Evolutionary conservation across 1,140 invertebrate genomes (phyloP), one percentile per base, ranked within the genome.

Genomic region (Eumeta japonica): DNA sequence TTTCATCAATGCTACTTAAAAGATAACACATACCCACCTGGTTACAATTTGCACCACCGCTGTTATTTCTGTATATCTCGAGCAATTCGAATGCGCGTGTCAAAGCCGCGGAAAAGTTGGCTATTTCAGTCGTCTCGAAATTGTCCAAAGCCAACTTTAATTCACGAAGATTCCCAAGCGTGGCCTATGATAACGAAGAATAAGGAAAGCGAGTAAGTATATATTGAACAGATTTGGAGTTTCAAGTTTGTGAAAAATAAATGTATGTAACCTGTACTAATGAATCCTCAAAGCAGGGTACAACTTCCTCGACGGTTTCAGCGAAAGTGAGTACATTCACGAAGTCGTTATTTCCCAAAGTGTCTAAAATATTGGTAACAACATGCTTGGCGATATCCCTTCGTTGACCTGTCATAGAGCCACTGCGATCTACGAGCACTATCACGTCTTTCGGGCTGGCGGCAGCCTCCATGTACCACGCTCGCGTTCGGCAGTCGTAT

Each of bases 291-390:
- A 95, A 97, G 72, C 94, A 97, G n/a, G 82, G 81, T 19, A 94
- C 88, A 16, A 93, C 80, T 63, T 87, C 81, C 47, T 82, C 81
- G 1, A 88, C 88, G 29, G 80, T 77, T 38, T 90, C 85, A 38
- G 84, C 84, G 76, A 93, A 93, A 28, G 85, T 87, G 62, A 97
- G 88, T 37, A 99, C 89, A 68, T 97, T 97, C 45, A 99, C 95
- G 76, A 93, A 98, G 74, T 99, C 97, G 75, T 99, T 97, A 67
- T 97, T 94, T 39, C 90, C 94, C 13, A 99, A 82, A 0, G 97
- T 99, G 48, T 98, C 94, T 35, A 99, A 77, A 43, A 99, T 96
- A 49, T 93, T 93, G 37, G 90, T 86, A 24, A 97, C 90, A 11
- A 97, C 91, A 55, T 95, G 92, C 57, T 88, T 87, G 3, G 96